Conservation (phyloP, 2,797 vertebrate species). For the Agapornis canus region DNA sequence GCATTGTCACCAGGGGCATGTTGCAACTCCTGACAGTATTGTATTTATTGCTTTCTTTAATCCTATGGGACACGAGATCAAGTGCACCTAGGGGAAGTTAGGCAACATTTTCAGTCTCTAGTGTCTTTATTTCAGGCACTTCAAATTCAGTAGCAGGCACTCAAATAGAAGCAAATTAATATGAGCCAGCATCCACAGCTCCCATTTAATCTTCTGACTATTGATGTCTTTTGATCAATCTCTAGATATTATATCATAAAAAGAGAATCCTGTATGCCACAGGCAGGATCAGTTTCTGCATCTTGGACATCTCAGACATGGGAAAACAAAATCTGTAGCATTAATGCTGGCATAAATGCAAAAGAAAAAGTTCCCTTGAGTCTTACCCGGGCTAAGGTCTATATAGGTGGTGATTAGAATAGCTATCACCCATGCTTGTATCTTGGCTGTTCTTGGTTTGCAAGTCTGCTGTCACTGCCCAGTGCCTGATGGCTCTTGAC, state of each 20-base stretch:
- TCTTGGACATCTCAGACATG: not conserved
- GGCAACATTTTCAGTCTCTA: not conserved
- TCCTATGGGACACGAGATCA: not conserved
- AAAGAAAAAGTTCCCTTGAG: not conserved
- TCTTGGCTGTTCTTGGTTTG: not conserved
- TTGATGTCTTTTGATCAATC: not conserved
- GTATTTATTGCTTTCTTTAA: constrained; percentile 1
- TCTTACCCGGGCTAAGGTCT: not conserved
- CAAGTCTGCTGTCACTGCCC: not conserved
- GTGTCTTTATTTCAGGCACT: not conserved
- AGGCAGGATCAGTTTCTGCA: not conserved
- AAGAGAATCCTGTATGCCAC: not conserved
- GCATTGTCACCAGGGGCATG: not conserved
- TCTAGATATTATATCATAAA: not conserved
- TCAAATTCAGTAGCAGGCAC: constrained; percentile 2
- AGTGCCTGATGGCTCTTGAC: not conserved
- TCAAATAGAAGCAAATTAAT: not conserved
- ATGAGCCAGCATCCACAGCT: not conserved
- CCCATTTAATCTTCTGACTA: not conserved
- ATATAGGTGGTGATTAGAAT: not conserved
- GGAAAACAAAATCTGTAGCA: not conserved
- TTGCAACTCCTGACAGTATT: not conserved
- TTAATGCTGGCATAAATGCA: not conserved
- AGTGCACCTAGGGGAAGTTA: not conserved
- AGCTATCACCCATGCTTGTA: not conserved